Evolutionary conservation across 2,113 vertebrate genomes (phyloP), one percentile per base, ranked within the genome.

Genomic region (Rhipidura dahli): DNA sequence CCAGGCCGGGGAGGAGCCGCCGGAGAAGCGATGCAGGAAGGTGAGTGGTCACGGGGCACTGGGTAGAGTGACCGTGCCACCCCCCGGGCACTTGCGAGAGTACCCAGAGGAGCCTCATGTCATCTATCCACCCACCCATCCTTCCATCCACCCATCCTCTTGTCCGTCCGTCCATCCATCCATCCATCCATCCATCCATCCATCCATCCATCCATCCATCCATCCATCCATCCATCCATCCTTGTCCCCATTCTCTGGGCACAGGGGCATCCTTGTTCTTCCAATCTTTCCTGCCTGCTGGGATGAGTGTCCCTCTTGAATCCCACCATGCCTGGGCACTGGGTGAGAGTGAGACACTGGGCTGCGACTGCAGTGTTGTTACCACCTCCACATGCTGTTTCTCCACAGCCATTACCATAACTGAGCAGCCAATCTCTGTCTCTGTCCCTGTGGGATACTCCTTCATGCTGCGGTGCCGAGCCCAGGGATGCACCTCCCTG

Each of bases 371-470:
- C 37, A 5, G 1, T n/a, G 28, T 6, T 11, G 51, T 59, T 70
- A 18, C 33, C n/a, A 49, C 6, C 31, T 56, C 20, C 2, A 0
- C 3, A 1, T 7, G 33, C 68, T 39, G 31, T 92, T 87, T 89
- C 85, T 76, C 92, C 78, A 3, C 97, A 99, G 98, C 98, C 47
- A 95, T 99, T 42, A 51, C 90, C 50, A 98, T 99, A 80, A 98
- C 98, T 1, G 96, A 97, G 87, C 98, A 98, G 90, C 99, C 99
- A 0, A 79, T 97, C 11, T 98, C 97, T 3, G 96, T 96, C 60
- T 98, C 98, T 14, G 98, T 99, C 26, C 99, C 98, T 1, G 93
- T 90, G 64, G 98, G 98, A 72, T 97, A 98, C n/a, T 89, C 86
- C 50, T 97, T 99, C 71, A 96, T 94, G 1, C 97, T 99, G 87